phyloP scores from a whole-genome alignment of 2,888 invertebrate species.

The Temnothorax rugatulus region DNA sequence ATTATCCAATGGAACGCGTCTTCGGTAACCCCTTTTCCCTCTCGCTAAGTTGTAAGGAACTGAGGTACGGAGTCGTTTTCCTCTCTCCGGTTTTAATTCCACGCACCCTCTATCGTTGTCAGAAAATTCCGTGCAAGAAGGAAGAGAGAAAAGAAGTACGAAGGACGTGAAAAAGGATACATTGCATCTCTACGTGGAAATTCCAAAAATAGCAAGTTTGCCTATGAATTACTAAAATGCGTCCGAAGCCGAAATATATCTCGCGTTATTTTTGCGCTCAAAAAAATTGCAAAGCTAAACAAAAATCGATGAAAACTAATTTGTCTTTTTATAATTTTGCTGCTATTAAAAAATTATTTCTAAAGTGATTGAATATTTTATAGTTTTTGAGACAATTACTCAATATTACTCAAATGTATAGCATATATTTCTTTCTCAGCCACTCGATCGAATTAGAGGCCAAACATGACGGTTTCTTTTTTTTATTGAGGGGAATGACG shows the following conservation, averaged over 20 bases:
- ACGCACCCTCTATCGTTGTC: not conserved
- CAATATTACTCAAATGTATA: not conserved
- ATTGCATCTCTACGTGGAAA: not conserved
- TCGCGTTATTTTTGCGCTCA: not conserved
- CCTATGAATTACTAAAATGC: not conserved
- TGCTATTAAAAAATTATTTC: not conserved
- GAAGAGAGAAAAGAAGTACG: not conserved
- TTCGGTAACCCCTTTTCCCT: slow-evolving; percentile 60
- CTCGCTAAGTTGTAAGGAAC: slow-evolving; percentile 10
- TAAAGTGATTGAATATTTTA: not conserved
- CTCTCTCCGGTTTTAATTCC: slow-evolving; percentile 38
- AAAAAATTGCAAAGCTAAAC: not conserved
- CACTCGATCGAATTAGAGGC: slow-evolving; percentile 23
- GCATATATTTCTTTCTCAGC: not conserved
- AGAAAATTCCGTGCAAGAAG: not conserved
- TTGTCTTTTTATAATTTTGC: not conserved
- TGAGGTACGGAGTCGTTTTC: not conserved
- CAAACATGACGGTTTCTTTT: not conserved
- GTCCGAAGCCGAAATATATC: not conserved
- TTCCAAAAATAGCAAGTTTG: not conserved
- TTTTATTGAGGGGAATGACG: slow-evolving; percentile 10
- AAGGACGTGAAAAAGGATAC: not conserved
- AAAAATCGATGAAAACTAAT: not conserved
- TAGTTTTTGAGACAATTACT: not conserved
- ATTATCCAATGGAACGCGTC: slow-evolving; percentile 76